Evolutionary conservation across 2,113 vertebrate species (phyloP).

Genomic region (Willisornis vidua): DNA sequence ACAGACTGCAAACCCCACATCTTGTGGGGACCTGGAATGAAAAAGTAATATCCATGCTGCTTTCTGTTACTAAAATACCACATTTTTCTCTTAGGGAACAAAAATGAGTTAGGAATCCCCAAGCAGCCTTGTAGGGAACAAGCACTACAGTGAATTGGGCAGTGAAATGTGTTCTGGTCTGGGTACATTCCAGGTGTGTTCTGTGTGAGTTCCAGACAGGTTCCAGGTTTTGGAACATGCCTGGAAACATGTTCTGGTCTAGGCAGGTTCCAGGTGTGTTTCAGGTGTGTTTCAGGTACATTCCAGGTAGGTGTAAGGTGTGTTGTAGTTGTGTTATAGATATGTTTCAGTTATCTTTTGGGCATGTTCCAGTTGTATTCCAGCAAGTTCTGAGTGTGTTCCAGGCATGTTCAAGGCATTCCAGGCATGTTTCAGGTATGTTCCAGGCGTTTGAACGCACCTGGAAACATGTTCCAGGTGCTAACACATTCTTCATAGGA

Average conservation of each 20-base stretch:
- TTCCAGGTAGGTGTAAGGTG: not conserved
- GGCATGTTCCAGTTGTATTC: not conserved
- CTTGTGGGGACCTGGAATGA: not conserved
- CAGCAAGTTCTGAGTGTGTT: not conserved
- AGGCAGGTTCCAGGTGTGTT: not conserved
- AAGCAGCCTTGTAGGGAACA: not conserved
- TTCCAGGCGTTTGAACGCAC: too few species aligned
- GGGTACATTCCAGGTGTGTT: not conserved
- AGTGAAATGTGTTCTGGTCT: not conserved
- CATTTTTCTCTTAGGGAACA: not conserved
- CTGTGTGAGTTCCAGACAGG: not conserved
- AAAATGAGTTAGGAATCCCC: not conserved
- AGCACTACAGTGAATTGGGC: not conserved
- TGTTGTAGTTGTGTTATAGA: not conserved
- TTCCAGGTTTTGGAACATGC: not conserved
- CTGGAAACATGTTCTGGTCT: not conserved
- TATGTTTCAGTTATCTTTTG: not conserved
- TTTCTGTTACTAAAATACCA: not conserved
- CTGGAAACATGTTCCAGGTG: not conserved
- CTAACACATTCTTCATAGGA: fast-evolving
- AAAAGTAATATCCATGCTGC: not conserved
- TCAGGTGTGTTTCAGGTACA: not conserved
- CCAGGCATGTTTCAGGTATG: too few species aligned
- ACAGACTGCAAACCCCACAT: not conserved
- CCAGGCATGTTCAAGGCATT: not conserved